Conservation (phyloP, 2,113 vertebrate genomes). For the Pteropus alecto region DNA sequence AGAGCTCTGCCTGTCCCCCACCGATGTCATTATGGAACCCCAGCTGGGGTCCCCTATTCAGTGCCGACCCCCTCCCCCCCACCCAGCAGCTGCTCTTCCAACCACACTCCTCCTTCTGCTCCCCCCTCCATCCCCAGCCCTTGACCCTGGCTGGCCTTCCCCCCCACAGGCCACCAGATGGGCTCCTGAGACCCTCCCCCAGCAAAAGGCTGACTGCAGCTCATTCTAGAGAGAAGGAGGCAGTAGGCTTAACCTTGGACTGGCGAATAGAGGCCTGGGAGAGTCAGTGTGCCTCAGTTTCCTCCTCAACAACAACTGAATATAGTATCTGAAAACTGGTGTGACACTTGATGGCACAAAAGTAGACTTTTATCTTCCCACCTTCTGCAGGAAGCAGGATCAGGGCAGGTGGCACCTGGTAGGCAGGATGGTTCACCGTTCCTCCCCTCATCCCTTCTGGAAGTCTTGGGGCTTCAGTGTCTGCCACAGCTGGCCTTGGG, state of each 20-base stretch:
- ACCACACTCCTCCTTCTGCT: slow-evolving; percentile 56
- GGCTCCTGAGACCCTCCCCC: slow-evolving; percentile 58
- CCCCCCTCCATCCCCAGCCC: slow-evolving; percentile 49
- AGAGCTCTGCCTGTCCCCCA: slow-evolving; percentile 57
- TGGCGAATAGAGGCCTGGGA: neutral
- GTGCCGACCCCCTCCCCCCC: neutral
- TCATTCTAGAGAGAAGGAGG: slow-evolving; percentile 3
- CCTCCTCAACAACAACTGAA: neutral
- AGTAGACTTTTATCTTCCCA: neutral
- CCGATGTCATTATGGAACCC: slow-evolving; percentile 68
- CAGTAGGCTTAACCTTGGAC: neutral
- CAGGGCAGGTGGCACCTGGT: slow-evolving; percentile 24
- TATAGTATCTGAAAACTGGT: neutral
- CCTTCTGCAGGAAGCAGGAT: neutral
- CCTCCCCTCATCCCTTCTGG: neutral
- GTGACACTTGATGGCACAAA: neutral
- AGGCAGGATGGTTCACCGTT: neutral
- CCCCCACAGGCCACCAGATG: slow-evolving; percentile 70
- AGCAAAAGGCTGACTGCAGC: slow-evolving; percentile 40
- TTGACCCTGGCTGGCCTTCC: slow-evolving; percentile 71
- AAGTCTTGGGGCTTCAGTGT: slow-evolving; percentile 38
- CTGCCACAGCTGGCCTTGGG: slow-evolving; percentile 61
- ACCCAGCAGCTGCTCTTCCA: slow-evolving; percentile 71
- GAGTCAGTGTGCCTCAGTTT: slow-evolving; percentile 35
- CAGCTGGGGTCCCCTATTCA: slow-evolving; percentile 77